phyloP scores from a whole-genome alignment of 2,113 vertebrate genomes.

The Amphilophus citrinellus region DNA sequence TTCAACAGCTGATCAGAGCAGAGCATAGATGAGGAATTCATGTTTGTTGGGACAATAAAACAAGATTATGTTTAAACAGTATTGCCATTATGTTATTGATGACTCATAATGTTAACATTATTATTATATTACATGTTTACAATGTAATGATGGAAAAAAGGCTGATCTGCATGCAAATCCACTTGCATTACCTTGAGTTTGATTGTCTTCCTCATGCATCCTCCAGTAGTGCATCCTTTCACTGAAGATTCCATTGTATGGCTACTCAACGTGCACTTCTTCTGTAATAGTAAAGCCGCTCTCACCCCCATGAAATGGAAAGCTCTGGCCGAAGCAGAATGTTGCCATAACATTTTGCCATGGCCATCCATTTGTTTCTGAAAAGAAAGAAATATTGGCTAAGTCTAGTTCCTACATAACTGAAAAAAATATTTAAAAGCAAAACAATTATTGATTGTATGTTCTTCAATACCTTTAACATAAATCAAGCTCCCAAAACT shows the following conservation, averaged over 20 bases:
- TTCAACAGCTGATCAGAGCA: background rate
- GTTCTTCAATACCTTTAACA: background rate
- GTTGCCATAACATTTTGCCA: conserved; percentile 44
- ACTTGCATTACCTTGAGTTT: conserved; percentile 73
- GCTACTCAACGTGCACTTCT: conserved; percentile 27
- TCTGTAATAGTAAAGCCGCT: conserved; percentile 48
- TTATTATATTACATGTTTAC: background rate
- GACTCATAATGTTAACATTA: background rate
- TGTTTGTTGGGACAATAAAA: background rate
- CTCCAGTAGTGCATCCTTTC: conserved; percentile 49
- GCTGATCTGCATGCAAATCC: background rate
- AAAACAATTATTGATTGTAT: background rate
- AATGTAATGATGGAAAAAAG: background rate
- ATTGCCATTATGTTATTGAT: background rate
- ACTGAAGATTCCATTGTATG: conserved; percentile 66
- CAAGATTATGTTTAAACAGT: too few relatives aligned
- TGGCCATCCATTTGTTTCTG: conserved; percentile 77
- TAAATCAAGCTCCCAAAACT: background rate
- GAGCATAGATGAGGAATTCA: background rate
- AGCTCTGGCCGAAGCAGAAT: conserved; percentile 28
- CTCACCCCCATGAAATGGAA: conserved; percentile 26
- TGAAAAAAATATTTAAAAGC: background rate
- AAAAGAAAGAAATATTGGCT: conserved; percentile 39
- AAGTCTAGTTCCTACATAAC: background rate
- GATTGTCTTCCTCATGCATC: conserved; percentile 54